A percentile compares a stretch with the other conserved stretches of the same genome.
Evolutionary conservation across 1,140 invertebrate genomes (phyloP).

Genomic region (Brevipalpus yothersi): DNA sequence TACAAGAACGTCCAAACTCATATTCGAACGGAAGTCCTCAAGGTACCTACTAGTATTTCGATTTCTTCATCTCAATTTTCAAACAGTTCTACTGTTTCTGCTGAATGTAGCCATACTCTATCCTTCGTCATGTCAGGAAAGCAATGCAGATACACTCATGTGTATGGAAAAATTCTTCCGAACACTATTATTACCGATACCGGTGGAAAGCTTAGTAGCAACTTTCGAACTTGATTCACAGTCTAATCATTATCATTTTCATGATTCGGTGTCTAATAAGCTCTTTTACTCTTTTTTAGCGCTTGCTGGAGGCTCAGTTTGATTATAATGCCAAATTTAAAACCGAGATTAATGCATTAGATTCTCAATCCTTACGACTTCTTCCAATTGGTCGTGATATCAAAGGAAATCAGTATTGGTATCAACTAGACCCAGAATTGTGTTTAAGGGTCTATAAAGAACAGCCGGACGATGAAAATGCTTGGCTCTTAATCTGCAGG

Average conservation of each 20-base stretch:
- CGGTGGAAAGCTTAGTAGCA: neutral
- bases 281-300: constrained; percentile 28
- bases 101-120: neutral
- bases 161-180: neutral
- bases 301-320: constrained; percentile 76
- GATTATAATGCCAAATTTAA: constrained; percentile 83
- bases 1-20: constrained; percentile 69
- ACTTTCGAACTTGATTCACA: neutral
- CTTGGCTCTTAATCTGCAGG: constrained; percentile 62
- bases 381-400: constrained; percentile 71
- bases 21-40: constrained; percentile 65
- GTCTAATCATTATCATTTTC: too few species aligned
- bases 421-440: constrained; percentile 59
- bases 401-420: constrained; percentile 72
- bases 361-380: constrained; percentile 47
- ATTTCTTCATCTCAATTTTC: constrained; percentile 4
- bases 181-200: neutral
- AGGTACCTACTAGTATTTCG: constrained; percentile 28
- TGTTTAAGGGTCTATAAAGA: constrained; percentile 79
- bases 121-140: neutral
- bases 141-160: too few species aligned
- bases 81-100: neutral
- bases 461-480: constrained; percentile 70
- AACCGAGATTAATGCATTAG: constrained; percentile 55
- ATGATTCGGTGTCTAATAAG: neutral